A percentile compares a stretch with the other conserved stretches of the same genome.
These are phyloP conservation scores for Coptodon rendalli DNA, from an alignment of 2,113 vertebrate genomes.

Conservation along the genomic window DNA sequence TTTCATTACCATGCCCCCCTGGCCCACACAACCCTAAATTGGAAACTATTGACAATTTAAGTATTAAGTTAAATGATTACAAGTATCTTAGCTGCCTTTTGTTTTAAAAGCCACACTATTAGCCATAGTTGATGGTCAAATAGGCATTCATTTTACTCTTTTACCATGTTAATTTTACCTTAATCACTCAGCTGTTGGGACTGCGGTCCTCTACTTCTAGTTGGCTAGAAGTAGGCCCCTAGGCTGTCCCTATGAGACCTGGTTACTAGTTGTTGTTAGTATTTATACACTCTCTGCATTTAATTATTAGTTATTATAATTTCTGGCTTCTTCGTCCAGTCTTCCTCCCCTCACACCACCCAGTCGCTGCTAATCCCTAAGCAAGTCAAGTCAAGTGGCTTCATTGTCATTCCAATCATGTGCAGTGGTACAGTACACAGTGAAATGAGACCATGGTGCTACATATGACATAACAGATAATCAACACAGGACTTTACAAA, in stretches of 20 bases:
- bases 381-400: background rate
- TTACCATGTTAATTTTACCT: background rate
- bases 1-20: background rate
- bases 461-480: background rate
- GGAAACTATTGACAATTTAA: background rate
- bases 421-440: background rate
- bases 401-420: background rate
- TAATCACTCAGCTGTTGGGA: background rate
- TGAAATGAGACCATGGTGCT: fast-evolving
- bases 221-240: background rate
- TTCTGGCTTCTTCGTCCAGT: background rate
- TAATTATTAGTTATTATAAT: background rate
- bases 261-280: background rate
- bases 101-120: background rate
- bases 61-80: background rate
- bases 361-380: background rate
- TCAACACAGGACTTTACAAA: background rate
- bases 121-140: background rate
- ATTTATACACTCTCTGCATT: background rate
- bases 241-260: background rate
- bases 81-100: background rate
- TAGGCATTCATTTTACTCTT: background rate
- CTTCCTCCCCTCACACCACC: background rate
- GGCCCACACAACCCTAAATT: background rate
- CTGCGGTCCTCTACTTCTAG: background rate